A percentile compares a stretch with the other conserved stretches of the same genome.
These are phyloP conservation scores for Phylloscopus trochilus DNA, from an alignment of 2,113 vertebrate species.

Conservation along the genomic window DNA sequence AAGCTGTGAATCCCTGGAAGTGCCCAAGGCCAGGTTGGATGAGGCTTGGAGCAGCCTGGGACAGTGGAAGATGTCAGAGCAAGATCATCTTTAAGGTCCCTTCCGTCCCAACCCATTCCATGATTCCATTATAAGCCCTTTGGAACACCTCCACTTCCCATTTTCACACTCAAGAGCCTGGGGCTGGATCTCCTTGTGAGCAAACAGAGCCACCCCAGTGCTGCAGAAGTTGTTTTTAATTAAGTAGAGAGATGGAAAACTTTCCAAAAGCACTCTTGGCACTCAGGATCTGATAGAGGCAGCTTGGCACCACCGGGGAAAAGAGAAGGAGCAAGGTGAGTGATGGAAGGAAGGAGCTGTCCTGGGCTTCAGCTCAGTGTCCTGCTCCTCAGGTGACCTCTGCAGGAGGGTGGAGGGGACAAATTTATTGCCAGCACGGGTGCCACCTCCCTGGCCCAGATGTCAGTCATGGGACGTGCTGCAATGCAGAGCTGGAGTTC, in stretches of 20 bases:
- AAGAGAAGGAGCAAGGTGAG: background rate
- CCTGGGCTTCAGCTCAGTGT: background rate
- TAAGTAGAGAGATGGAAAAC: background rate
- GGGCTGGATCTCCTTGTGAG: background rate
- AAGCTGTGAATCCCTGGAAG: background rate
- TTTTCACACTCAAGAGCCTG: background rate
- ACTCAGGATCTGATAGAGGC: background rate
- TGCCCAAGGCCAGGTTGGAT: background rate
- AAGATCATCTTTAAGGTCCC: background rate
- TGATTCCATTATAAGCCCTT: background rate
- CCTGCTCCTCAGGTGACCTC: background rate
- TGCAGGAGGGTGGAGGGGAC: background rate
- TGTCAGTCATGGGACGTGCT: background rate
- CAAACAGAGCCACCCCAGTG: background rate
- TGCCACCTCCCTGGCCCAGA: background rate
- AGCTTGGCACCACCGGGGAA: background rate
- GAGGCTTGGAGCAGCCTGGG: background rate
- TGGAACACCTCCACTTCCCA: background rate
- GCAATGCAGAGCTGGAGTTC: background rate
- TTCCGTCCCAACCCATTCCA: background rate
- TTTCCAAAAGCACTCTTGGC: background rate
- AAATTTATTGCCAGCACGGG: accelerated
- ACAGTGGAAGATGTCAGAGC: accelerated
- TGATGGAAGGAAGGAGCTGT: background rate
- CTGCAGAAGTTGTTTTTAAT: background rate